Percentiles rank a stretch among this genome's conserved stretches.
Conservation (phyloP, 2,888 invertebrate species). For the Dione juno region DNA sequence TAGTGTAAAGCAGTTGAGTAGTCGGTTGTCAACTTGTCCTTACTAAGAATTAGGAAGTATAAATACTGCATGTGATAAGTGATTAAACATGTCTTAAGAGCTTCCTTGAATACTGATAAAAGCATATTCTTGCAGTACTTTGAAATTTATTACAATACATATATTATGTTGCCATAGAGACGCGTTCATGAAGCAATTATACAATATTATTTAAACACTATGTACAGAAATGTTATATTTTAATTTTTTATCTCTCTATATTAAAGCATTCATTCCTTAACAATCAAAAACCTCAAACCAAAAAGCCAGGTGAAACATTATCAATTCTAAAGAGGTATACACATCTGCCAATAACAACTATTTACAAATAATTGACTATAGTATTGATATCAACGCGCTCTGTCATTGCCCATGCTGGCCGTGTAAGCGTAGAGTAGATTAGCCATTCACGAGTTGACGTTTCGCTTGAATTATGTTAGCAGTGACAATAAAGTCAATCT, state of each 20-base stretch:
- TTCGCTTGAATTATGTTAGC: conserved; percentile 52
- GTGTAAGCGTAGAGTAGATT: conserved; percentile 44
- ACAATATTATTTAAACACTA: not conserved
- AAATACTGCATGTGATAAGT: conserved; percentile 20
- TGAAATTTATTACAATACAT: not conserved
- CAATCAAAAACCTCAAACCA: not conserved
- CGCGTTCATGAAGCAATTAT: not conserved
- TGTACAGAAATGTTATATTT: too few species aligned
- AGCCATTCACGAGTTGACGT: conserved; percentile 50
- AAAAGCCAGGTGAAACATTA: conserved; percentile 25
- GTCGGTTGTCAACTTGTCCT: conserved; percentile 30
- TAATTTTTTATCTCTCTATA: too few species aligned
- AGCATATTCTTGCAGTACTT: not conserved
- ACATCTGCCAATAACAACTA: conserved; percentile 30
- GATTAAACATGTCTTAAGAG: conserved; percentile 35
- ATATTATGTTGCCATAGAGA: not conserved
- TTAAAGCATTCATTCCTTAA: not conserved
- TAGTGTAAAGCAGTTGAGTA: conserved; percentile 53
- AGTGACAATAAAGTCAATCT: conserved; percentile 56
- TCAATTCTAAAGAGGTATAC: conserved; percentile 24
- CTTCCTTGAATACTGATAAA: conserved; percentile 18
- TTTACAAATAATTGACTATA: conserved; percentile 32
- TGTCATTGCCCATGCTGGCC: conserved; percentile 39
- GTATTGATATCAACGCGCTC: conserved; percentile 38
- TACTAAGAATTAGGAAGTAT: conserved; percentile 37